Evolutionary conservation across 2,797 vertebrate species (phyloP), one percentile per base, ranked within the genome.

Genomic region (Danio choprae): DNA sequence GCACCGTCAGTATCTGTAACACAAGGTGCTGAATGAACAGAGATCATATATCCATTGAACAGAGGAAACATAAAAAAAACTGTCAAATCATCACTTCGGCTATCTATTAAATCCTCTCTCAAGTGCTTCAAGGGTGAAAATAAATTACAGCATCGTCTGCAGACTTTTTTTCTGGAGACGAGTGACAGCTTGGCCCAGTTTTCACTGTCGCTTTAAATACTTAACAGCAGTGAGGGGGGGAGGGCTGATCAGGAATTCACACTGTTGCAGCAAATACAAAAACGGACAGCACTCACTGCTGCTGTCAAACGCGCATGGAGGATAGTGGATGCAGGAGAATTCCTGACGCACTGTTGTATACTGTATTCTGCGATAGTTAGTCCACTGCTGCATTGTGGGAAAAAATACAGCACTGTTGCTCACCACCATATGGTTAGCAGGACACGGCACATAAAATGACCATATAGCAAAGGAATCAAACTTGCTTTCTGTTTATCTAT

Each of bases 191-290:
- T 65, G 56, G 58, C 77, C 48, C 44, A 64, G 20, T 58, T 78
- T 81, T 72, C 65, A 67, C 40, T 38, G 64, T 81, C 62, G 20
- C 77, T 76, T 77, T 87, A 69, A 75, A 83, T 59, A 10, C 78
- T 77, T 74, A 83, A 76, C 69, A 68, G 74, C 65, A 15, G 70
- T 74, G 62, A 38, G 67, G 72, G 73, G 63, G 48, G 77, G 22
- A 8, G 8, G 74, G 50, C 71, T 64, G 50, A 83, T 81, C 53
- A 78, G 56, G 75, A 73, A 74, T 85, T 77, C 29, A 18, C 65
- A 64, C 6, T 69, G 68, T 56, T 78, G 69, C 72, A 64, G 56
- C 56, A 64, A 74, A 85, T 73, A 74, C n/a, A 53, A 65, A 78
- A 82, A 64, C 64, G 73, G 53, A 77, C 29, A 15, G 29, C 20